Percentiles rank a stretch among this genome's conserved stretches.
These are phyloP conservation scores for Poeciliopsis gracilis DNA, from an alignment of 2,797 vertebrate genomes.

Conservation along the genomic window DNA sequence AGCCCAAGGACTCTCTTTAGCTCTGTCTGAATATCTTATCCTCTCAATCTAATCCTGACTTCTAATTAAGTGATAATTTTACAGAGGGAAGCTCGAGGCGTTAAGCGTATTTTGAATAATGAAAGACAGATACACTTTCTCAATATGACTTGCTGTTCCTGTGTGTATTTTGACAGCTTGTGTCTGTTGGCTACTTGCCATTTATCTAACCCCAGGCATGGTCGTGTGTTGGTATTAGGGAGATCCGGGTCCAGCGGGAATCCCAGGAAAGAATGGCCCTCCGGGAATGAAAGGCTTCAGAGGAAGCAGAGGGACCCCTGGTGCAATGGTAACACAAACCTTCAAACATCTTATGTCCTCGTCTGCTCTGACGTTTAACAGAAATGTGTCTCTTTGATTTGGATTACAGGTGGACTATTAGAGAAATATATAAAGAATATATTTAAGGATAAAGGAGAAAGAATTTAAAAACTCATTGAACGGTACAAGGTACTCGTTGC, in stretches of 20 bases:
- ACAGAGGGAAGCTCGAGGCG: constrained; percentile 44
- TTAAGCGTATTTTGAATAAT: constrained; percentile 58
- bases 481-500: not conserved
- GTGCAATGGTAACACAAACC: constrained; percentile 80
- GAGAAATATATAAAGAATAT: not conserved
- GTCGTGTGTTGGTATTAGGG: constrained; percentile 80
- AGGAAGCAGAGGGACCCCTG: constrained; percentile 84
- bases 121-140: constrained; percentile 67
- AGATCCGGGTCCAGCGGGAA: constrained; percentile 87
- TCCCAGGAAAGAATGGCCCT: constrained; percentile 87
- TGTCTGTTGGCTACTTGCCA: constrained; percentile 52
- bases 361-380: constrained; percentile 2
- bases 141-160: constrained; percentile 54
- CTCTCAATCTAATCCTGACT: constrained; percentile 53
- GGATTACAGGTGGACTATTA: constrained; percentile 5
- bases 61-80: constrained; percentile 71
- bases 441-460: no score
- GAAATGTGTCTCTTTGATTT: constrained; percentile 17
- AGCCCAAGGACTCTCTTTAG: constrained; percentile 49
- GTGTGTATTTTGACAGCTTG: constrained; percentile 68
- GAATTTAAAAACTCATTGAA: not conserved
- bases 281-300: constrained; percentile 86
- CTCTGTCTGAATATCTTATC: constrained; percentile 50
- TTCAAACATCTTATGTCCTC: constrained; percentile 7
- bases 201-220: constrained; percentile 49